A percentile compares a stretch with the other conserved stretches of the same genome.
Conservation (phyloP, 1,140 invertebrate species). For the Prorops nasuta region DNA sequence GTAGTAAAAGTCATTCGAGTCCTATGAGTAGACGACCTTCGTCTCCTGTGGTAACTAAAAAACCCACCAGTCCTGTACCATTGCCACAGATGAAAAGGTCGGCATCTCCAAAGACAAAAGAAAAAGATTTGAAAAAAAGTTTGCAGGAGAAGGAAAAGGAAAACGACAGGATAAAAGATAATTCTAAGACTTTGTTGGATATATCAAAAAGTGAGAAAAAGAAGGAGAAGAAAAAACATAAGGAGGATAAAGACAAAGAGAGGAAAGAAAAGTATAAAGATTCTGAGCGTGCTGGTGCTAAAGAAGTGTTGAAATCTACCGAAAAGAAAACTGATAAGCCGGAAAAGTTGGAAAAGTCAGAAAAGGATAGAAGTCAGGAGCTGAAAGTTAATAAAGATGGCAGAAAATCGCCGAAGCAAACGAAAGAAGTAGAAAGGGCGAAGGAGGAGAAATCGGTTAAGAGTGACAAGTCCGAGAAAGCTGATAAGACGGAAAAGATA, state of each 20-base stretch:
- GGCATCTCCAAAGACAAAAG: constrained; percentile 52
- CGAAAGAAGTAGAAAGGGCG: constrained; percentile 52
- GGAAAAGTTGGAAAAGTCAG: constrained; percentile 42
- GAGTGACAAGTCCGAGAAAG: constrained; percentile 49
- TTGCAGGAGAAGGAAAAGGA: constrained; percentile 49
- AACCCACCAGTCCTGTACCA: constrained; percentile 48
- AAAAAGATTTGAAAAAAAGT: constrained; percentile 15
- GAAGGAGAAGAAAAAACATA: constrained; percentile 56
- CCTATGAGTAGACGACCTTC: constrained; percentile 36
- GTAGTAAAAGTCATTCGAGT: constrained; percentile 39
- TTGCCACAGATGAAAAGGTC: constrained; percentile 43
- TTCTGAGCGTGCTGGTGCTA: constrained; percentile 53
- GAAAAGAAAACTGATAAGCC: constrained; percentile 43
- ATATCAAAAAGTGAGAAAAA: constrained; percentile 51
- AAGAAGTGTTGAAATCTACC: constrained; percentile 36
- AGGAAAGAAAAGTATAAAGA: constrained; percentile 57
- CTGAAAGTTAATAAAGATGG: constrained; percentile 52
- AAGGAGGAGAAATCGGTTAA: constrained; percentile 54
- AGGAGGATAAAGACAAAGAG: constrained; percentile 56
- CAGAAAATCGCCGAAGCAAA: constrained; percentile 40
- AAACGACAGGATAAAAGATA: constrained; percentile 47
- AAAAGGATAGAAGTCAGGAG: constrained; percentile 58
- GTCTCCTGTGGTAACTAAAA: constrained; percentile 35
- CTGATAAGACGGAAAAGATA: constrained; percentile 57
- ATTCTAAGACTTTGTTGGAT: constrained; percentile 32